Evolutionary conservation across 1,140 invertebrate species (phyloP).

Genomic region (Drosophila saltans): DNA sequence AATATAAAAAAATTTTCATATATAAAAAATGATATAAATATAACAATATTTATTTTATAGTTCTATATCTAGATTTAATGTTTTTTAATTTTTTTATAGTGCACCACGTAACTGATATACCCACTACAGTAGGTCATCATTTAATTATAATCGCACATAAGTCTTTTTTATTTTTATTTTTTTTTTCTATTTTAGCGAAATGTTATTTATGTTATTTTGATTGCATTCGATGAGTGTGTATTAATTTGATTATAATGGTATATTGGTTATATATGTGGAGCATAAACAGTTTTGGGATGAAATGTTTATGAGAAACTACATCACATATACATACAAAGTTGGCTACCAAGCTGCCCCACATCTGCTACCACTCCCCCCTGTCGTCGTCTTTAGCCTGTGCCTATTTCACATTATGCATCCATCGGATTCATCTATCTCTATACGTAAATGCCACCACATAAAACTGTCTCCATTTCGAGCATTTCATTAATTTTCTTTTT

Average conservation of each 20-base stretch:
- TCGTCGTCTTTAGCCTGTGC: neutral
- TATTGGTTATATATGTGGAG: conserved; percentile 70
- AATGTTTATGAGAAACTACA: conserved; percentile 56
- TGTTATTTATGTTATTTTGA: conserved; percentile 76
- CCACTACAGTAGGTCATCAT: conserved; percentile 2
- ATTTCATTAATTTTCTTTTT: conserved; percentile 52
- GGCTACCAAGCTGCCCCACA: conserved; percentile 29
- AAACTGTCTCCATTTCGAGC: conserved; percentile 57
- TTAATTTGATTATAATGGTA: conserved; percentile 79
- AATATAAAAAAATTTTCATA: too few relatives aligned
- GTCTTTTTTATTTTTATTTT: conserved; percentile 56
- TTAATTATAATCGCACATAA: conserved; percentile 66
- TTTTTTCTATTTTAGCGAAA: conserved; percentile 35
- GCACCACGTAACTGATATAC: neutral
- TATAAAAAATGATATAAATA: too few relatives aligned
- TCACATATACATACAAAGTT: conserved; percentile 20
- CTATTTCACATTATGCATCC: conserved; percentile 10
- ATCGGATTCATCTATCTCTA: conserved; percentile 2
- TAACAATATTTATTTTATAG: too few relatives aligned
- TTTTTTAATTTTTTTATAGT: too few relatives aligned
- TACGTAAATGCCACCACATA: conserved; percentile 62
- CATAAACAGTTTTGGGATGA: conserved; percentile 60
- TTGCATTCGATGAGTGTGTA: conserved; percentile 75
- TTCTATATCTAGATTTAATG: too few relatives aligned
- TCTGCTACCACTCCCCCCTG: neutral